A percentile compares a stretch with the other conserved stretches of the same genome.
phyloP scores from a whole-genome alignment of 2,888 invertebrate genomes.

The Ormyrus labotus region DNA sequence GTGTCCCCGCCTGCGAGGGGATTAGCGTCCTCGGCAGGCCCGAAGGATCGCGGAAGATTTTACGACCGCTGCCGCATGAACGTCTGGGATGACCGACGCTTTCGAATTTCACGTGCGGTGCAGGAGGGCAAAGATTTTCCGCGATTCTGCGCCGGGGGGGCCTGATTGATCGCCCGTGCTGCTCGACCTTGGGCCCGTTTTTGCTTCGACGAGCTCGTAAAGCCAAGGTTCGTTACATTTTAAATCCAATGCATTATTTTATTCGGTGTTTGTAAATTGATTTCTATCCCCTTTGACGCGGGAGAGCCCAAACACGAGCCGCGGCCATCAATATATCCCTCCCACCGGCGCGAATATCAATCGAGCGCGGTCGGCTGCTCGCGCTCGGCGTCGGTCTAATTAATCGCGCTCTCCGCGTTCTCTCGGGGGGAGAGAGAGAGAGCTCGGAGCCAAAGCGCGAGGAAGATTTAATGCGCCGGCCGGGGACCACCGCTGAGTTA shows the following conservation, averaged over 20 bases:
- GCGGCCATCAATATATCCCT: background rate
- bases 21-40: background rate
- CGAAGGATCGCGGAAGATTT: no score
- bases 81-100: no score
- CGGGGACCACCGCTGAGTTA: conserved; percentile 39
- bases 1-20: conserved; percentile 5
- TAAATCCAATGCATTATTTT: no score
- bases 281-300: background rate
- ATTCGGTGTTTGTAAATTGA: background rate
- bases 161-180: no score
- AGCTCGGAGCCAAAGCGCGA: background rate
- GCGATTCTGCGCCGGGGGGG: no score
- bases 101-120: background rate
- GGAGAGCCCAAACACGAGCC: background rate
- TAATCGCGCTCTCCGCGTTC: conserved; percentile 20
- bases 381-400: conserved; percentile 27
- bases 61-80: no score
- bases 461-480: conserved; percentile 41
- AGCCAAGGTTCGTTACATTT: no score
- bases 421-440: background rate
- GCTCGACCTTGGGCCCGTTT: no score
- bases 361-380: background rate
- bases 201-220: no score
- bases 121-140: no score
- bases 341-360: background rate